These are phyloP conservation scores for Whitmania pigra DNA, from an alignment of 1,140 invertebrate species.

Conservation along the genomic window DNA sequence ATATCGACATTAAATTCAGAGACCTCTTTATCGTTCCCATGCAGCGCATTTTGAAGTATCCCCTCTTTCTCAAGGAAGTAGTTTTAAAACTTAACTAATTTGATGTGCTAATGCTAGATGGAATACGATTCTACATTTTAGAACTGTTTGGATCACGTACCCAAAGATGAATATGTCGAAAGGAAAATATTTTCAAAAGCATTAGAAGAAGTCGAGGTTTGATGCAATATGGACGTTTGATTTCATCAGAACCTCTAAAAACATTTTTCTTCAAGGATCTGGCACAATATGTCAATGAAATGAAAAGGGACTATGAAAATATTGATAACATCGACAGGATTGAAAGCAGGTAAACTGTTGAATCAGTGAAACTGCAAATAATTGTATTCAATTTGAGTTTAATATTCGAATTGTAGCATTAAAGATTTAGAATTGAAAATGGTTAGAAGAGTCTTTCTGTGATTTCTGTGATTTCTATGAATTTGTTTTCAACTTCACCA, in stretches of 20 bases:
- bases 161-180: background rate
- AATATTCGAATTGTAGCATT: background rate
- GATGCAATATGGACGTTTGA: background rate
- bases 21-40: background rate
- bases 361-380: background rate
- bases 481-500: too few species aligned
- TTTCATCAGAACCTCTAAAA: background rate
- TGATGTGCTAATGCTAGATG: too few species aligned
- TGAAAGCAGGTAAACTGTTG: slow-evolving; percentile 5
- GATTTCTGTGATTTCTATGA: background rate
- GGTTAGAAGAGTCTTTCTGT: background rate
- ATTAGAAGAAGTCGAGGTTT: slow-evolving; percentile 1
- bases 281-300: slow-evolving; percentile 11
- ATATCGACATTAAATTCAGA: background rate
- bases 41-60: slow-evolving; percentile 9
- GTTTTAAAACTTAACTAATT: too few species aligned
- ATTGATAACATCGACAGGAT: slow-evolving; percentile 5
- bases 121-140: too few species aligned
- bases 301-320: slow-evolving; percentile 2
- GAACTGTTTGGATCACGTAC: background rate
- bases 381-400: background rate
- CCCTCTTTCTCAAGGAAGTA: background rate
- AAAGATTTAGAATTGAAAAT: background rate
- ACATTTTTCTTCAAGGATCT: background rate
- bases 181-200: slow-evolving; percentile 2